These are phyloP conservation scores for Hassar affinis DNA, from an alignment of 2,113 vertebrate species.

Conservation along the genomic window DNA sequence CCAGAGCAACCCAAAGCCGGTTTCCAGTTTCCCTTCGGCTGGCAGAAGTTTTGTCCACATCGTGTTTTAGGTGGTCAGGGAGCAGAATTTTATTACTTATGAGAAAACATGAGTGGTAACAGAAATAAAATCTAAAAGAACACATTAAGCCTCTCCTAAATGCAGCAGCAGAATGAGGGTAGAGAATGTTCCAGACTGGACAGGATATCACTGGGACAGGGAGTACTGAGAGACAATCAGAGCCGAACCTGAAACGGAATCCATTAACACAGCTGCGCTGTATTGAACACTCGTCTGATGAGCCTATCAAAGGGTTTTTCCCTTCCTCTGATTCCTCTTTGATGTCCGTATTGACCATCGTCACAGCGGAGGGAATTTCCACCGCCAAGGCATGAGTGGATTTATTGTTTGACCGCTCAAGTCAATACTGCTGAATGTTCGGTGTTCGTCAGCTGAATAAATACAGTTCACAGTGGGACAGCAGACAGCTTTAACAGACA, in stretches of 20 bases:
- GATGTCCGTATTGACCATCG: background rate
- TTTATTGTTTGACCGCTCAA: background rate
- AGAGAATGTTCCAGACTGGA: background rate
- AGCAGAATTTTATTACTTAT: background rate
- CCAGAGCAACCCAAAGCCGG: background rate
- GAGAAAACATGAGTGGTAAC: background rate
- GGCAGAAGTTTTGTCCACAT: background rate
- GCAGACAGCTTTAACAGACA: background rate
- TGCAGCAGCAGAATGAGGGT: background rate
- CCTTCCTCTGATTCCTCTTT: background rate
- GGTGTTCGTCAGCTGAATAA: background rate
- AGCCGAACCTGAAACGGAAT: background rate
- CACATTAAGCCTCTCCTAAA: background rate
- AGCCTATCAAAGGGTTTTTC: slow-evolving; percentile 12
- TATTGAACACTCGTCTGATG: background rate
- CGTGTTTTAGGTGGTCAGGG: background rate
- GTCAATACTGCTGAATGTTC: background rate
- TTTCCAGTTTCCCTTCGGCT: background rate
- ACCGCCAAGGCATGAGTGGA: background rate
- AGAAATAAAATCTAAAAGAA: background rate
- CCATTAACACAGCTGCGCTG: background rate
- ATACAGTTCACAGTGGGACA: background rate
- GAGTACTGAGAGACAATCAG: background rate
- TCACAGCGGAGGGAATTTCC: slow-evolving; percentile 2
- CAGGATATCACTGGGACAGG: background rate